Base-by-base conservation (phyloP, 2,888 invertebrate species). In the Thyatira batis region DNA sequence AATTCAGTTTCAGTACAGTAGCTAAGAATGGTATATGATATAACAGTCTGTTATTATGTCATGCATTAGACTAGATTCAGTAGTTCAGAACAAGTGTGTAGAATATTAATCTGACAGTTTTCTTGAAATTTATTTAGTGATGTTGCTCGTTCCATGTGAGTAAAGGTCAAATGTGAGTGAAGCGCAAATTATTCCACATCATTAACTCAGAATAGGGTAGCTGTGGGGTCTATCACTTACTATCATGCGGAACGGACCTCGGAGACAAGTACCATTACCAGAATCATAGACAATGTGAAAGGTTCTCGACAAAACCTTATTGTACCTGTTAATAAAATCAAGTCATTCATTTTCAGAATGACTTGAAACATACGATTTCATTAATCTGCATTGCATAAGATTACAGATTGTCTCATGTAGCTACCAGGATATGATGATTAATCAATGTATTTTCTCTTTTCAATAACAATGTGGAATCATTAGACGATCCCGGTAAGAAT, bases 401-500 rank as follows among this genome's bases (percentile, higher is more conserved):
- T 44, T 51, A 49, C 27, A 51, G 45, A 45, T 53, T 39, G 17
- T 39, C 13, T 39, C 17, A 45, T 54, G 53, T 23, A 23, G 43
- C 46, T 63, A 63, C 58, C 44, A 52, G 57, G 61, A 64, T 64
- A 66, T 70, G 51, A 63, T 56, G 64, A 81, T 78, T 84, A 86
- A 88, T 81, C 65, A 65, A 69, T 84, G 74, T 85, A 76, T 87
- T 89, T 89, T 90, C 82, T 85, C 75, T 89, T 89, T 91, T 83
- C 89, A 89, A 85, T 85, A 83, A 87, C 89, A 78, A 85, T 82
- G 61, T 87, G 89, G 90, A 82, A 82, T 78, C 83, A 76, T 79
- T 89, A 91, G 91, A 91, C 73, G 90, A 90, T 79, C 84, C 88
- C 82, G 91, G 91, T 91, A 91, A 91, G 91, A 89, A 74, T 65